Evolutionary conservation across 2,888 invertebrate species (phyloP), one percentile per base, ranked within the genome.

Genomic region (Periphyllus acericola): DNA sequence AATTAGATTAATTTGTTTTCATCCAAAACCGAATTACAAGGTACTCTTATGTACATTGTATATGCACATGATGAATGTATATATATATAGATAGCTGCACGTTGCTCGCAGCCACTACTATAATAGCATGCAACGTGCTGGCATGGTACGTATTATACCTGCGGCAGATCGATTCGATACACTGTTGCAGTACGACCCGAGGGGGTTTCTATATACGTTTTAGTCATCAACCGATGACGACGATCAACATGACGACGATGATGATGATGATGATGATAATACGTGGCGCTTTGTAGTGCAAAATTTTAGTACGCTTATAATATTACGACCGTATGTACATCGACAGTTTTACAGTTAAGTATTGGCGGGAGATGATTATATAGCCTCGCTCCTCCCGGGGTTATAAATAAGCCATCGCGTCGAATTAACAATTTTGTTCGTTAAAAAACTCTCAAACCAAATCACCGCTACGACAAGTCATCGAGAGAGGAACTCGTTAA

Each of bases 301-400:
- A 68, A 68, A 68, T 29, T 5, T 9, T 29, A 29, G 29, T 68
- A 14, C 9, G 25, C 25, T 68, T 32, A 52, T 17, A 76, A 40
- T 68, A 71, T 82, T 74, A 32, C 5, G 21, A 34, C 29, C n/a
- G 11, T 46, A 25, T 60, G 25, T 32, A 8, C 21, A 66, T 80
- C 46, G 46, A 78, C 21, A 21, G 78, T 36, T 79, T 68, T 68
- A 81, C 81, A 81, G 81, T 81, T 81, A 82, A 71, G 46, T 32
- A 75, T 11, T 2, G 79, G 3, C 55, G 9, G 68, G 46, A 21
- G 68, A 68, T 34, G 72, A 32, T 72, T 60, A 29, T 68, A 29
- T 11, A 68, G 68, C 11, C 29, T 21, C 29, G 29, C 1, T 25
- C 68, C 29, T 68, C 68, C 25, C n/a, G 68, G 2, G 46, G 76